A percentile compares a stretch with the other conserved stretches of the same genome.
Conservation (phyloP, 2,888 invertebrate genomes). For the Cerastis rubricosa region DNA sequence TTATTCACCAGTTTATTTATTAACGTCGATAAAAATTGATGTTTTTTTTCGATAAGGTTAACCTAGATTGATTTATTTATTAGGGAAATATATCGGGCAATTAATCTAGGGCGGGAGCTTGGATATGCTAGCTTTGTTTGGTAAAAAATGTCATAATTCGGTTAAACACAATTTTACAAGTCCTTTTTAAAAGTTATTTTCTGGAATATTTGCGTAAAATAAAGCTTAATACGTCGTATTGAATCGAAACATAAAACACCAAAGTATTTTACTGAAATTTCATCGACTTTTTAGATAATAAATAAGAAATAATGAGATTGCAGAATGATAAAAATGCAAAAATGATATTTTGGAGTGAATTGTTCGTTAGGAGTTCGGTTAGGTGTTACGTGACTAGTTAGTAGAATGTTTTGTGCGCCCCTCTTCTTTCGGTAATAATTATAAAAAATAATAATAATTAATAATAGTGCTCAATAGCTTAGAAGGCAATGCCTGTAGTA, state of each 20-base stretch:
- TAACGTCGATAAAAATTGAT: constrained; percentile 62
- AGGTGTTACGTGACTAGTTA: constrained; percentile 79
- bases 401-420: constrained; percentile 88
- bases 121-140: constrained; percentile 67
- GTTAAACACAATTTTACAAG: constrained; percentile 56
- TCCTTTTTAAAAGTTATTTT: constrained; percentile 60
- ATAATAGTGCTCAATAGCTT: constrained; percentile 89
- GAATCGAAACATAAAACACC: constrained; percentile 90
- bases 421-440: constrained; percentile 84
- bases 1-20: constrained; percentile 30
- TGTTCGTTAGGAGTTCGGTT: constrained; percentile 81
- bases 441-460: constrained; percentile 80
- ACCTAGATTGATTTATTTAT: constrained; percentile 88
- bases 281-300: constrained; percentile 91
- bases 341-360: constrained; percentile 87
- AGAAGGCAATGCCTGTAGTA: constrained; percentile 77
- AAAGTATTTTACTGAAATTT: constrained; percentile 87
- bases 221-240: constrained; percentile 74
- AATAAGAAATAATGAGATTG: constrained; percentile 81
- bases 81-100: constrained; percentile 85
- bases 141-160: constrained; percentile 41
- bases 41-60: constrained; percentile 61
- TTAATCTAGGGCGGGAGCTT: constrained; percentile 73
- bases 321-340: constrained; percentile 72
- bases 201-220: constrained; percentile 62